Evolutionary conservation across 1,140 invertebrate genomes (phyloP).

Genomic region (Euura saliciscinereae): DNA sequence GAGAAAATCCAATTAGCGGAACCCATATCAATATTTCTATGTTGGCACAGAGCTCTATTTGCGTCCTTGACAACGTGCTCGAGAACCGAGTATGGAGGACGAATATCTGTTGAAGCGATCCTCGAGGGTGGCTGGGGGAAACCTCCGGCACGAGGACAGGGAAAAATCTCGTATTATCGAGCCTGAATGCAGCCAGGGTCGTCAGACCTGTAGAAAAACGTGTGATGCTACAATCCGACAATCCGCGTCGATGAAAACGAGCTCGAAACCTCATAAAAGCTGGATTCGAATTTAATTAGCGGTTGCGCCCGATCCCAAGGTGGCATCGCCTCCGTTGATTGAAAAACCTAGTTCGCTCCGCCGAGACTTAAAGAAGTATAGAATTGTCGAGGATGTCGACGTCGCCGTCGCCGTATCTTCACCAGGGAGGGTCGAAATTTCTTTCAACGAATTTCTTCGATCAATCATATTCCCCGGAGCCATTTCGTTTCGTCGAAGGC

Average conservation of each 20-base stretch:
- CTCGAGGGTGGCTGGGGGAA: background rate
- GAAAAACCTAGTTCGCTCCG: no score
- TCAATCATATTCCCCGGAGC: background rate
- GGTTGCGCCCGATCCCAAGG: background rate
- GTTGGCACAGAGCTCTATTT: background rate
- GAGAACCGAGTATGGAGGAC: background rate
- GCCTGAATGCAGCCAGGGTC: background rate
- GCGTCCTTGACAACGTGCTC: background rate
- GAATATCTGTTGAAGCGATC: background rate
- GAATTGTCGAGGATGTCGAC: no score
- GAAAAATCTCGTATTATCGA: background rate
- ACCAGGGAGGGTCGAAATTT: background rate
- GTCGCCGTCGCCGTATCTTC: background rate
- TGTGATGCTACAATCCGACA: background rate
- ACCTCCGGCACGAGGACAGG: background rate
- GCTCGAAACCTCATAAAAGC: slow-evolving; percentile 1
- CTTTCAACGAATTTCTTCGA: background rate
- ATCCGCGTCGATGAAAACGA: background rate
- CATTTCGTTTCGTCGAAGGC: background rate
- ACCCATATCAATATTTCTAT: background rate
- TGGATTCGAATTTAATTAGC: background rate
- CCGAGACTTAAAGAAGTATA: no score
- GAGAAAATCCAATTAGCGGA: background rate
- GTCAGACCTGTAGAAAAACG: background rate
- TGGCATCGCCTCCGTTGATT: background rate